Evolutionary conservation across 2,113 vertebrate species (phyloP).

Genomic region (Chaetops frenatus): DNA sequence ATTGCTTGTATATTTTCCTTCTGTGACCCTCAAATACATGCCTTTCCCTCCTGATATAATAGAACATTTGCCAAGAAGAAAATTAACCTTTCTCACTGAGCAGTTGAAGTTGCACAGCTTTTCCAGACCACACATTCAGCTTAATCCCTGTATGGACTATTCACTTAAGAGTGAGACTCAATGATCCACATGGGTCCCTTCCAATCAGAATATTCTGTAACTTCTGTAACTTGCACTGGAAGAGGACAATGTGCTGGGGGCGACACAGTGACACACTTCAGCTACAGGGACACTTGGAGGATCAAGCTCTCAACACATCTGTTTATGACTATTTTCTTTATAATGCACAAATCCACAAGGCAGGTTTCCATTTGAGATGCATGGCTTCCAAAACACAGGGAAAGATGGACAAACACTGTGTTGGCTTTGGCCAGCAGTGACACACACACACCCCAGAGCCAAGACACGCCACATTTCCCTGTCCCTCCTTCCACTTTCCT

Average conservation of each 20-base stretch:
- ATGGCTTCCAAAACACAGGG: not conserved
- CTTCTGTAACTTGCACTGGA: not conserved
- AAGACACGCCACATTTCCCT: constrained; percentile 34
- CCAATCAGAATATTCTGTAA: not conserved
- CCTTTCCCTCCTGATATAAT: not conserved
- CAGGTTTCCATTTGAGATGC: not conserved
- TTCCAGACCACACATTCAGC: constrained; percentile 2
- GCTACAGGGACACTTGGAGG: not conserved
- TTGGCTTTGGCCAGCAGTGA: not conserved
- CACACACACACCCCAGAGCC: not conserved
- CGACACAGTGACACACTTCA: not conserved
- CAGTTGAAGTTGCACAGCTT: not conserved
- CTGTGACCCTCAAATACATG: not conserved
- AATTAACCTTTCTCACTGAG: not conserved
- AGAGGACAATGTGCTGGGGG: not conserved
- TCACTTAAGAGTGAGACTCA: not conserved
- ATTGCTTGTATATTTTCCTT: not conserved
- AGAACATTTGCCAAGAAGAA: not conserved
- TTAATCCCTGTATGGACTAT: not conserved
- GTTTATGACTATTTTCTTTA: not conserved
- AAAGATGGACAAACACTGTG: not conserved
- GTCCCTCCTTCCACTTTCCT: constrained; percentile 32
- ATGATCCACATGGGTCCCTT: not conserved
- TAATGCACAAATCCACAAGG: not conserved
- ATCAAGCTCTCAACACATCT: not conserved